Percentiles rank a stretch among this genome's conserved stretches.
Evolutionary conservation across 1,140 invertebrate species (phyloP).

Genomic region (Drusus annulatus): DNA sequence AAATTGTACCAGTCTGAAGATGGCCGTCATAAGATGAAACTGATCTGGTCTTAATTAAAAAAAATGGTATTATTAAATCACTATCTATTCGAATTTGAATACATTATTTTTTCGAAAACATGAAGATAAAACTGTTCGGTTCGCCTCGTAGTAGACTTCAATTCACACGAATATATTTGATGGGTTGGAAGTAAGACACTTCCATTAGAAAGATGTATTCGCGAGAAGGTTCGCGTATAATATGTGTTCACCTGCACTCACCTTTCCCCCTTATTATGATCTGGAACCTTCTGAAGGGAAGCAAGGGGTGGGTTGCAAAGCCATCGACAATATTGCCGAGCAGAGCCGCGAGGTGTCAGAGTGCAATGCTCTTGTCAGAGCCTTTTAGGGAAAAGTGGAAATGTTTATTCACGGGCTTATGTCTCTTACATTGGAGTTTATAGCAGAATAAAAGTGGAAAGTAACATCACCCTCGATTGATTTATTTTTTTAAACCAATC

Average conservation of each 20-base stretch:
- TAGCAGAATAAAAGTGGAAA: no score
- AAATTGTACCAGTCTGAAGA: no score
- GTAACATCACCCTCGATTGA: no score
- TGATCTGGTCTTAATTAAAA: no score
- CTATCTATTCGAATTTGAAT: no score
- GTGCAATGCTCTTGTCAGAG: constrained; percentile 21
- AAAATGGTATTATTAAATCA: no score
- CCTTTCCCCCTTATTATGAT: constrained; percentile 22
- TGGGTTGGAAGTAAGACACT: constrained; percentile 12
- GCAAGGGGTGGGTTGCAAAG: not conserved
- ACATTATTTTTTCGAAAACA: no score
- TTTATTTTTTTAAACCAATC: no score
- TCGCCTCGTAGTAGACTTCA: not conserved
- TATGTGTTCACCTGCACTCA: constrained; percentile 31
- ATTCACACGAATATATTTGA: constrained; percentile 9
- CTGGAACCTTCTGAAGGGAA: constrained; percentile 10
- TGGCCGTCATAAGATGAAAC: no score
- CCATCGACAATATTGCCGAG: constrained; percentile 34
- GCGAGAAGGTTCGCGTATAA: not conserved
- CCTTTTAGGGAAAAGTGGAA: not conserved
- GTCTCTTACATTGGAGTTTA: no score
- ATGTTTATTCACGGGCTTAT: no score
- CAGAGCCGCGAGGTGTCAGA: constrained; percentile 12
- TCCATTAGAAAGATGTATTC: constrained; percentile 17
- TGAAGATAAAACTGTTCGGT: no score